Evolutionary conservation across 2,797 vertebrate species (phyloP).

Genomic region (Alouatta caraya): DNA sequence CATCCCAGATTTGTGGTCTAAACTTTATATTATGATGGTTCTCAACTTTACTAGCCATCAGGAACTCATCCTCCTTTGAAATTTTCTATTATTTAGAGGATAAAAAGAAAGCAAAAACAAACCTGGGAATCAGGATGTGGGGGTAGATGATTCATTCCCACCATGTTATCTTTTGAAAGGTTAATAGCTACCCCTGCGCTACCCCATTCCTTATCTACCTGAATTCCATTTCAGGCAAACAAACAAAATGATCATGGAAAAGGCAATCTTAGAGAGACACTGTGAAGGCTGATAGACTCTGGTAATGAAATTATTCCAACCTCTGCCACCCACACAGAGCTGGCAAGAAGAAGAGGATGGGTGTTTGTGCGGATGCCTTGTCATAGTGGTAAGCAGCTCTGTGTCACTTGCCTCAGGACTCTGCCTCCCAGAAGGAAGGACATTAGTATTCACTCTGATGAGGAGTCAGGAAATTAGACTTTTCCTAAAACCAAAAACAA

Average conservation of each 20-base stretch:
- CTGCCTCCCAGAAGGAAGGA: background rate
- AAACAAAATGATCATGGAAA: slow-evolving; percentile 56
- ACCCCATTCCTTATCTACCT: slow-evolving; percentile 42
- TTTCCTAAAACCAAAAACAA: slow-evolving; percentile 23
- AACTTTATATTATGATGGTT: background rate
- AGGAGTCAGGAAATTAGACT: slow-evolving; percentile 44
- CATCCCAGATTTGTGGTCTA: background rate
- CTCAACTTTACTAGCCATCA: background rate
- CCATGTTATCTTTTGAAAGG: slow-evolving; percentile 16
- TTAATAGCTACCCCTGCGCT: slow-evolving; percentile 20
- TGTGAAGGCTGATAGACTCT: slow-evolving; percentile 62
- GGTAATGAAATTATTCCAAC: slow-evolving; percentile 61
- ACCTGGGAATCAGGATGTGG: background rate
- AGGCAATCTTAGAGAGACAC: slow-evolving; percentile 27
- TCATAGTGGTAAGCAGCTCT: slow-evolving; percentile 12
- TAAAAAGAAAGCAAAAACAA: background rate
- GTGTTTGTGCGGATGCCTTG: slow-evolving; percentile 3
- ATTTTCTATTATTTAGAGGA: slow-evolving; percentile 21
- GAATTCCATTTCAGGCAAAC: slow-evolving; percentile 61
- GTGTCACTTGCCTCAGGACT: slow-evolving; percentile 36
- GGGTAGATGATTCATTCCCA: slow-evolving; percentile 41
- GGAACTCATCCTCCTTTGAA: background rate
- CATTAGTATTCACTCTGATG: slow-evolving; percentile 15
- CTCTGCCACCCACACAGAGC: slow-evolving; percentile 55
- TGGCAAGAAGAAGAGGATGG: slow-evolving; percentile 58